Evolutionary conservation across 1,140 invertebrate species (phyloP).

Genomic region (Eulimnadia texana): DNA sequence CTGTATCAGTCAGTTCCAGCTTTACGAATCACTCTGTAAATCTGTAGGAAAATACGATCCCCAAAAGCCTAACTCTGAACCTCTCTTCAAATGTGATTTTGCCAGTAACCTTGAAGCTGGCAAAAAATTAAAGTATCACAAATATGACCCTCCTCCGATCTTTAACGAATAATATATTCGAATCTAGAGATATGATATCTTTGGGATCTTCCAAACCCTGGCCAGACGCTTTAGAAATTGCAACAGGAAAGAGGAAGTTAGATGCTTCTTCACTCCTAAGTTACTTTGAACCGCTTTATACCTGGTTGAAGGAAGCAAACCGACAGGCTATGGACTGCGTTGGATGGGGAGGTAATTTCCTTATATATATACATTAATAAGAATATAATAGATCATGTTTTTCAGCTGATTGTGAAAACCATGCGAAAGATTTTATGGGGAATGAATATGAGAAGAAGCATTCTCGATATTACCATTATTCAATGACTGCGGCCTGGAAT

Average conservation of each 20-base stretch:
- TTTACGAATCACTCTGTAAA: conserved; percentile 32
- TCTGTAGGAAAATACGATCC: conserved; percentile 24
- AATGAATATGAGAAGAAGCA: conserved; percentile 17
- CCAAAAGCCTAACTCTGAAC: conserved; percentile 20
- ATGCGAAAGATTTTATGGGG: conserved; percentile 18
- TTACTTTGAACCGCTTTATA: conserved; percentile 23
- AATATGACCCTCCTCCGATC: too few species aligned
- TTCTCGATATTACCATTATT: conserved; percentile 17
- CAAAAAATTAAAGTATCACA: conserved; percentile 22
- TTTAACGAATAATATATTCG: not conserved
- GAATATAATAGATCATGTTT: not conserved
- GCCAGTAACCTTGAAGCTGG: conserved; percentile 30
- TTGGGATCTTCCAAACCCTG: conserved; percentile 32
- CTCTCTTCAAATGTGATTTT: conserved; percentile 32
- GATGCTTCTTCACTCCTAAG: conserved; percentile 25
- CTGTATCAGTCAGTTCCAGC: conserved; percentile 31
- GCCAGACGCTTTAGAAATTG: conserved; percentile 28
- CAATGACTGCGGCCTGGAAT: conserved; percentile 19
- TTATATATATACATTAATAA: too few species aligned
- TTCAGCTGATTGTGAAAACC: conserved; percentile 16
- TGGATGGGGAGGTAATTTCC: conserved; percentile 18
- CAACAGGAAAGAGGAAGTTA: conserved; percentile 30
- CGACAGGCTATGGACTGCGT: conserved; percentile 19
- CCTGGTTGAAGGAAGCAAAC: conserved; percentile 18
- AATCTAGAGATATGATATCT: conserved; percentile 29